Conservation (phyloP, 2,888 invertebrate genomes). For the Rotaria socialis region DNA sequence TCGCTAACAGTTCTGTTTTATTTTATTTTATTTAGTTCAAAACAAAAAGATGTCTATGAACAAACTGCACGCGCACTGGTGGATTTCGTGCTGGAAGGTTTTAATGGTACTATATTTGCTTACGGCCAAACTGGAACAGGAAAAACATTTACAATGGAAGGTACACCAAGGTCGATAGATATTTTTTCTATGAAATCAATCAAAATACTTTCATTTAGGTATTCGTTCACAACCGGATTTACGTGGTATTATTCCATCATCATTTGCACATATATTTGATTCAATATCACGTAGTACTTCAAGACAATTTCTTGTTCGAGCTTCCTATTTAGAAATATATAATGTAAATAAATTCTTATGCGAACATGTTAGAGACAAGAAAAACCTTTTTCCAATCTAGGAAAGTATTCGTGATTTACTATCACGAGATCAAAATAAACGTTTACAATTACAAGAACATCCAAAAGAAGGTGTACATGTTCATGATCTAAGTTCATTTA, state of each 20-base stretch:
- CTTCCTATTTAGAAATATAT: slow-evolving; percentile 78
- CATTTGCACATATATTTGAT: slow-evolving; percentile 59
- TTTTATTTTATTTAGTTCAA: slow-evolving; percentile 8
- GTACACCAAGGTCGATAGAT: slow-evolving; percentile 52
- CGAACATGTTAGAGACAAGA: neutral
- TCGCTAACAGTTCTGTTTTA: neutral
- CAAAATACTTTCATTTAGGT: neutral
- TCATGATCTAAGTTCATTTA: slow-evolving; percentile 69
- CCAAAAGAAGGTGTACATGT: slow-evolving; percentile 66
- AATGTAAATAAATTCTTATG: slow-evolving; percentile 56
- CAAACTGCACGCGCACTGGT: slow-evolving; percentile 53
- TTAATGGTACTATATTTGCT: slow-evolving; percentile 85
- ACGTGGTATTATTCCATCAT: slow-evolving; percentile 67
- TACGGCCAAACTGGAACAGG: slow-evolving; percentile 80
- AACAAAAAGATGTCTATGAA: slow-evolving; percentile 44
- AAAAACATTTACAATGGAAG: slow-evolving; percentile 85
- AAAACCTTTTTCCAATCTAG: slow-evolving; percentile 43
- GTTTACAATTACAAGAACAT: slow-evolving; percentile 69
- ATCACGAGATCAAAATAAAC: slow-evolving; percentile 64
- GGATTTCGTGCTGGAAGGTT: slow-evolving; percentile 73
- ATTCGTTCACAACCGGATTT: slow-evolving; percentile 58
- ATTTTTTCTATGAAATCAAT: neutral
- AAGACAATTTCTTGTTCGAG: slow-evolving; percentile 67
- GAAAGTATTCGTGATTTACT: slow-evolving; percentile 73
- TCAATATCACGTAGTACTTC: slow-evolving; percentile 71